A percentile compares a stretch with the other conserved stretches of the same genome.
phyloP scores from a whole-genome alignment of 2,888 invertebrate species.

The Dasysyrphus tricinctus region DNA sequence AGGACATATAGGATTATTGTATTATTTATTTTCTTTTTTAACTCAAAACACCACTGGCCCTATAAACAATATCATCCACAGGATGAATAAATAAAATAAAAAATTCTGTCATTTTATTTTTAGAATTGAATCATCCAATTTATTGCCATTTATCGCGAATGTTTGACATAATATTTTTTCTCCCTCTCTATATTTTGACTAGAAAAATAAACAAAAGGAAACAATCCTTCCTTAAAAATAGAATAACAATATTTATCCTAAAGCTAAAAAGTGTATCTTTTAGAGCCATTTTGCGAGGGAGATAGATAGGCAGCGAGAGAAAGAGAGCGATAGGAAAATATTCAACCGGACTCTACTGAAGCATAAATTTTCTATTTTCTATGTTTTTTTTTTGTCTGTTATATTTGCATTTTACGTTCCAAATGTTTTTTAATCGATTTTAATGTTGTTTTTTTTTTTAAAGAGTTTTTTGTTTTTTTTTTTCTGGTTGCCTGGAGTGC shows the following conservation, averaged over 20 bases:
- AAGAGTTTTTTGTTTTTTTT: not conserved
- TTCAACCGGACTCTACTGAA: slow-evolving; percentile 19
- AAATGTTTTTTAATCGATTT: slow-evolving; percentile 57
- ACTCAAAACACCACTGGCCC: not conserved
- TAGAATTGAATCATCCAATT: slow-evolving; percentile 58
- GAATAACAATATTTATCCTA: slow-evolving; percentile 37
- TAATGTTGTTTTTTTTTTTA: slow-evolving; percentile 26
- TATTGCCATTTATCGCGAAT: slow-evolving; percentile 63
- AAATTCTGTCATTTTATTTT: slow-evolving; percentile 26
- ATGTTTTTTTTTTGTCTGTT: slow-evolving; percentile 6
- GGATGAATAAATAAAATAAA: not conserved
- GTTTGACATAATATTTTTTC: slow-evolving; percentile 34
- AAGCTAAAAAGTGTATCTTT: slow-evolving; percentile 37
- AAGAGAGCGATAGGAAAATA: not conserved
- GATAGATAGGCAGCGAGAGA: not conserved
- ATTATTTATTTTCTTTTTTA: slow-evolving; percentile 30
- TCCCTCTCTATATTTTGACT: not conserved
- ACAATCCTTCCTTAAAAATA: slow-evolving; percentile 20
- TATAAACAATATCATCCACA: slow-evolving; percentile 28
- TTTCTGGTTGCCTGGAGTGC: slow-evolving; percentile 7
- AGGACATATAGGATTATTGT: slow-evolving; percentile 21
- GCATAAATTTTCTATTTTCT: slow-evolving; percentile 2
- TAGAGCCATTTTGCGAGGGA: slow-evolving; percentile 5
- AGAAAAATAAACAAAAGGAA: not conserved
- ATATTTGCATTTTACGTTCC: slow-evolving; percentile 5